phyloP scores from a whole-genome alignment of 2,113 vertebrate genomes.

The Microcebus lehilahytsara region DNA sequence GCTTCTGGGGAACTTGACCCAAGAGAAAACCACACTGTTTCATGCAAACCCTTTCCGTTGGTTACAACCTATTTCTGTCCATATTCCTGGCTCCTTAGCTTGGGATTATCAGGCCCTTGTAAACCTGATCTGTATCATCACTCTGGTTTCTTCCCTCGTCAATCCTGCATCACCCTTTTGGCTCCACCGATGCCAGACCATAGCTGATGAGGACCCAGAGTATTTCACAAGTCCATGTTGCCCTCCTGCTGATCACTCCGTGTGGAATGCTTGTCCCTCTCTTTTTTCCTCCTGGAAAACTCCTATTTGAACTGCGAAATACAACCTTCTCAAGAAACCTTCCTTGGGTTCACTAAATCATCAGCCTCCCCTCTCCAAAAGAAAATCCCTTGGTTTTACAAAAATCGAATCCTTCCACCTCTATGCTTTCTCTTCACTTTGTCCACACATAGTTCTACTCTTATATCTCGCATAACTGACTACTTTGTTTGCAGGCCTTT shows the following conservation, averaged over 20 bases:
- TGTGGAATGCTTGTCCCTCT: rapidly evolving
- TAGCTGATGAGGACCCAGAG: rapidly evolving
- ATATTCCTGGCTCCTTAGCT: rapidly evolving
- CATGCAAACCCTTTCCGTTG: background rate
- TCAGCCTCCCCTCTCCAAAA: rapidly evolving
- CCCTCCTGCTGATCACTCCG: background rate
- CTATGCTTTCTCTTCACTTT: background rate
- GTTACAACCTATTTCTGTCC: too few relatives aligned
- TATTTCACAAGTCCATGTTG: rapidly evolving
- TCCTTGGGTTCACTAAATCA: background rate
- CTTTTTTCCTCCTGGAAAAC: background rate
- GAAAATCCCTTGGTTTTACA: background rate
- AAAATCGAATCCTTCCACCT: background rate
- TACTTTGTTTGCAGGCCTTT: background rate
- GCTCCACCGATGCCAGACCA: background rate
- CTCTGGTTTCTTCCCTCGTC: background rate
- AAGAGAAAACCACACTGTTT: too few relatives aligned
- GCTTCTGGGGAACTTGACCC: background rate
- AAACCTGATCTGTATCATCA: rapidly evolving
- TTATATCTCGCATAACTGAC: rapidly evolving
- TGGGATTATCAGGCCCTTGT: background rate
- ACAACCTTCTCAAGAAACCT: background rate
- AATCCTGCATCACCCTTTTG: background rate
- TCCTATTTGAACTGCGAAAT: background rate
- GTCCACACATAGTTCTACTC: background rate